Percentiles rank a stretch among this genome's conserved stretches.
phyloP scores from a whole-genome alignment of 2,113 vertebrate species.

The Bos indicus region DNA sequence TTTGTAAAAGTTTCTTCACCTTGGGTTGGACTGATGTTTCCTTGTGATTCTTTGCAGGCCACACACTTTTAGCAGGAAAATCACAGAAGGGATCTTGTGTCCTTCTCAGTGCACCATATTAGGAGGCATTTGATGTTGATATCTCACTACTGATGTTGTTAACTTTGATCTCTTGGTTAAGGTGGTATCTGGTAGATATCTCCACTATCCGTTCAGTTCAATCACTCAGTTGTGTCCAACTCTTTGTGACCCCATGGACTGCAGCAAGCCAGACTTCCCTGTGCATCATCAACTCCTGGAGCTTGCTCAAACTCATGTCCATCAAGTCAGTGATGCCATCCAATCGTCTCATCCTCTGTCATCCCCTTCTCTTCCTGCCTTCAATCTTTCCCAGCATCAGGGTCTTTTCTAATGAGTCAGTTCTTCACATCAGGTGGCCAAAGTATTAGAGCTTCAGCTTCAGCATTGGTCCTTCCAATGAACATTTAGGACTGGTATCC shows the following conservation, averaged over 20 bases:
- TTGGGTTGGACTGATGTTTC: not conserved
- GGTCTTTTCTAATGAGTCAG: not conserved
- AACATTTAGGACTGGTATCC: not conserved
- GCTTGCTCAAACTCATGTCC: not conserved
- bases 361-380: not conserved
- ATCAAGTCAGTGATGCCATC: not conserved
- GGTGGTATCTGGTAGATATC: not conserved
- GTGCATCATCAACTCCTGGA: not conserved
- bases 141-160: not conserved
- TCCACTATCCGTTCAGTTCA: not conserved
- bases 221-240: not conserved
- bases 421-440: not conserved
- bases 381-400: not conserved
- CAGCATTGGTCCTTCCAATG: not conserved
- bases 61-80: not conserved
- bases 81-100: not conserved
- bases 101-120: not conserved
- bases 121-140: not conserved
- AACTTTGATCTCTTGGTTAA: not conserved
- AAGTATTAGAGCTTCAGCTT: not conserved
- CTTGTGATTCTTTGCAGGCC: not conserved
- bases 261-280: not conserved
- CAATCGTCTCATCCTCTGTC: not conserved
- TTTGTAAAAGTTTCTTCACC: not conserved
- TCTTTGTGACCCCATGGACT: not conserved